Evolutionary conservation across 2,113 vertebrate species (phyloP).

Genomic region (Zootoca vivipara): DNA sequence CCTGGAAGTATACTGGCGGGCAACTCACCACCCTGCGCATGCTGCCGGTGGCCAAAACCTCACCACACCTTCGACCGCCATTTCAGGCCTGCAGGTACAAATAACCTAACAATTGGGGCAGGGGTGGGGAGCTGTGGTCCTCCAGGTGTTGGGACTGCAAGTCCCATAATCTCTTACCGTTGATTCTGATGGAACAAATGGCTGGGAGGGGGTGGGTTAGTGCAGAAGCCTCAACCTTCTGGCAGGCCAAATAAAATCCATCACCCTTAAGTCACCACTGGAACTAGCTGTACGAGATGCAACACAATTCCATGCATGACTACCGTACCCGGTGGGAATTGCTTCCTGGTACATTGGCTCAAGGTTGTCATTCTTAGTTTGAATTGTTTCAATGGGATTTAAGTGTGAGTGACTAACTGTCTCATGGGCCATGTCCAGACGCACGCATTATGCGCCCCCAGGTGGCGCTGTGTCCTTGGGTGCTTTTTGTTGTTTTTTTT

Average conservation of each 20-base stretch:
- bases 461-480: neutral
- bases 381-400: neutral
- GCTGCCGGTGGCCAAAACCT: constrained; percentile 80
- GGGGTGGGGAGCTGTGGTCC: too few relatives aligned
- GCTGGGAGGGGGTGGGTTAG: too few relatives aligned
- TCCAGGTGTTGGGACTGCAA: too few relatives aligned
- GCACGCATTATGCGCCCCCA: too few relatives aligned
- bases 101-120: too few relatives aligned
- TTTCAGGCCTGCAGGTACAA: constrained; percentile 89
- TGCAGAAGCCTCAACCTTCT: too few relatives aligned
- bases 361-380: neutral
- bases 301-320: neutral
- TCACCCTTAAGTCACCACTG: neutral
- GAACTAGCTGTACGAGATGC: neutral
- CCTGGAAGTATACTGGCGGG: constrained; percentile 94
- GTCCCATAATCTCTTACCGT: too few relatives aligned
- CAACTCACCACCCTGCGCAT: constrained; percentile 89
- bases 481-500: neutral
- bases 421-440: too few relatives aligned
- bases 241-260: neutral
- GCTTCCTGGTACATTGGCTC: neutral
- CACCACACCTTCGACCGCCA: constrained; percentile 84
- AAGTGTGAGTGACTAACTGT: neutral
- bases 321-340: neutral
- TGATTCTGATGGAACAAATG: too few relatives aligned